Conservation (phyloP, 2,888 invertebrate genomes). For the Linnaemya tessellans region DNA sequence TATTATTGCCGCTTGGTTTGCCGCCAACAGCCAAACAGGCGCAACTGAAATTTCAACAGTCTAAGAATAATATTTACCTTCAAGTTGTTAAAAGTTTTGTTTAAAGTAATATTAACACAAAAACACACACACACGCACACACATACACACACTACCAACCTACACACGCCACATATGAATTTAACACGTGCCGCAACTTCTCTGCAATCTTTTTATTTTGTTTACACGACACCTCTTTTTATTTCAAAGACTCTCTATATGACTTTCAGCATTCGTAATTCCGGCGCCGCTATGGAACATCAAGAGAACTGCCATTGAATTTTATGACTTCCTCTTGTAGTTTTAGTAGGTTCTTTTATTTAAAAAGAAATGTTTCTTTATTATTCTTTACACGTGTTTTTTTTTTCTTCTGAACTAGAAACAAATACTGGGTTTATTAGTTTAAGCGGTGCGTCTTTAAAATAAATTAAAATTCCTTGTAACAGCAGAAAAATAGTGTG, state of each 20-base stretch:
- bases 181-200: constrained; percentile 57
- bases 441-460: constrained; percentile 14
- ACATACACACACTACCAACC: background rate
- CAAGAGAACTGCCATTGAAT: constrained; percentile 55
- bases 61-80: constrained; percentile 22
- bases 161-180: background rate
- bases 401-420: background rate
- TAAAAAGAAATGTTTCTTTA: background rate
- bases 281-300: constrained; percentile 1
- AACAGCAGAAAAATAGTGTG: background rate
- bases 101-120: constrained; percentile 12
- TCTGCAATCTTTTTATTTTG: background rate
- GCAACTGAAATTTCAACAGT: constrained; percentile 7
- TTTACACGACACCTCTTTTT: constrained; percentile 38
- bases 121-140: background rate
- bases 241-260: constrained; percentile 17
- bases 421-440: constrained; percentile 26
- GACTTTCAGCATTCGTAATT: constrained; percentile 13
- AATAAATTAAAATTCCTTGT: constrained; percentile 35
- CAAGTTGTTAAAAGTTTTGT: constrained; percentile 51
- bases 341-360: constrained; percentile 48
- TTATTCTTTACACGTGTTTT: background rate
- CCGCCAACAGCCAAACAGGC: constrained; percentile 20
- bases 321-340: constrained; percentile 68
- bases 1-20: constrained; percentile 14